Base-by-base conservation (phyloP, 2,113 vertebrate genomes). In the Ctenomys sociabilis region DNA sequence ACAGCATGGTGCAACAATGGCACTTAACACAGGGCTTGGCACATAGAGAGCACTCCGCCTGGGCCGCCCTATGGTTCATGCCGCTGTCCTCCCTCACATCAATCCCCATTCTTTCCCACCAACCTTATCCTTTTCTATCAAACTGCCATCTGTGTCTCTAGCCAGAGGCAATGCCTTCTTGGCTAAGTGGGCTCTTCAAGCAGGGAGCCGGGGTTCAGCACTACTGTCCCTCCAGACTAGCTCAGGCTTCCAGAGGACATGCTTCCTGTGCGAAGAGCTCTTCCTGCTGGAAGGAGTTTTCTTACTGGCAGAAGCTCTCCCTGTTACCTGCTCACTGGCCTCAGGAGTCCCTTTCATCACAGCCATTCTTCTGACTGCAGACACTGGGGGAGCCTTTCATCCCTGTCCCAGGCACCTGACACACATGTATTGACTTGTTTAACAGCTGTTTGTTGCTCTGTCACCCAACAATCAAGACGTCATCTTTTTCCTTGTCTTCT, bases 391-490 rank as follows among this genome's bases (percentile, higher is more conserved):
- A 70, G 57, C 28, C 86, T 72, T 85, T 83, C 61, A 82, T 83
- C 72, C 90, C 59, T 80, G 93, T 63, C 52, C 81, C 90, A 22
- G 28, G 90, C 1, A 3, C 85, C 90, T 57, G 66, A 90, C 88
- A 85, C 72, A 90, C 92, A 88, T 11, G 26, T 30, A 90, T 90
- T 73, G 96, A 97, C 90, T 94, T 22, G 32, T 45, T 96, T 90
- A 64, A 54, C 92, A 97, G 95, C 73, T 96, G 92, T 87, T 93
- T 96, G 84, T 78, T 45, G 45, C n/a, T 84, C 43, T 75, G 82
- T 72, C 49, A 52, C 90, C 64, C 57, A 16, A 80, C 43, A 37
- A 37, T 49, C 14, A 6, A 68, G 80, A 88, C 86, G 54, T 73
- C n/a, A 68, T 37, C 73, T 90, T 86, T 90, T 54, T 54, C 91